phyloP scores from a whole-genome alignment of 2,888 invertebrate species.

The Creontiades dilutus region DNA sequence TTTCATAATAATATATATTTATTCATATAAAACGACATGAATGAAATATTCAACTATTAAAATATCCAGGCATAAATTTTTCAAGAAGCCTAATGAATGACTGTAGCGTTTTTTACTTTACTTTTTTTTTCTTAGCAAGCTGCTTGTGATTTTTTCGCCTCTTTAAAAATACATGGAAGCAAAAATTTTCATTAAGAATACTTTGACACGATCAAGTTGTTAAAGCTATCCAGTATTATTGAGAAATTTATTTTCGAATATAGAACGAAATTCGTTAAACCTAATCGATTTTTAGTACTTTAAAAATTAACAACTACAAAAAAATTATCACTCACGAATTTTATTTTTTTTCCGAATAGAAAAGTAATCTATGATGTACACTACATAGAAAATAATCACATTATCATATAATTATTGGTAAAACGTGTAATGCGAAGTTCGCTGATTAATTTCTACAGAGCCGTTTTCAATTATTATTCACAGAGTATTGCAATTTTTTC shows the following conservation, averaged over 20 bases:
- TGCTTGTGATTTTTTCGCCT: constrained; percentile 43
- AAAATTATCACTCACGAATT: constrained; percentile 48
- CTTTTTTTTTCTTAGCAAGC: constrained; percentile 6
- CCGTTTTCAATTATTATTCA: constrained; percentile 34
- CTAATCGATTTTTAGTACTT: neutral
- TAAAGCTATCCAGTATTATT: constrained; percentile 43
- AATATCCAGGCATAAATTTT: constrained; percentile 59
- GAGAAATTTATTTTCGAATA: neutral
- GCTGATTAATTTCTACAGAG: constrained; percentile 42
- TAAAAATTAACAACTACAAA: constrained; percentile 59
- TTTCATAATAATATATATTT: constrained; percentile 68
- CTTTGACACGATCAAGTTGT: constrained; percentile 48
- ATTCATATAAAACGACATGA: constrained; percentile 66
- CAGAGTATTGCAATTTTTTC: constrained; percentile 1
- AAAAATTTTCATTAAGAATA: constrained; percentile 33
- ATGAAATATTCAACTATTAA: constrained; percentile 62
- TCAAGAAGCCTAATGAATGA: constrained; percentile 63
- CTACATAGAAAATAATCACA: constrained; percentile 69
- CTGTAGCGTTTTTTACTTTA: constrained; percentile 47
- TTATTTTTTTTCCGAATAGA: constrained; percentile 41
- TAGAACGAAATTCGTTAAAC: constrained; percentile 48
- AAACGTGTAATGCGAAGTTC: constrained; percentile 38
- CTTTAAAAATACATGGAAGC: constrained; percentile 51
- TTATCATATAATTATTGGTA: constrained; percentile 49
- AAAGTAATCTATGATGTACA: constrained; percentile 53